phyloP scores from a whole-genome alignment of 2,113 vertebrate genomes.

The Orthonyx spaldingii region DNA sequence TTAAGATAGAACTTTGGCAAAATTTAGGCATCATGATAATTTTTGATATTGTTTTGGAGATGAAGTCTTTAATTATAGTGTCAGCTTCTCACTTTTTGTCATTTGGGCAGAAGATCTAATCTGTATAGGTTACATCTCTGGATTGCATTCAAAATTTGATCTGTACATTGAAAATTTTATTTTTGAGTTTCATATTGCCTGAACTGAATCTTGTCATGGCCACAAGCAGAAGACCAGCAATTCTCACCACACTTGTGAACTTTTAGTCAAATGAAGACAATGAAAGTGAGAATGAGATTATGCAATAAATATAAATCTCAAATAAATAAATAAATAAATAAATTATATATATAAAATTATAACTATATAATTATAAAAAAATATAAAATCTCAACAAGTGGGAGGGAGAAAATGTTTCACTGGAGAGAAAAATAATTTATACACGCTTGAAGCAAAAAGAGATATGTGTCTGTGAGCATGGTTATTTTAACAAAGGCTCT shows the following conservation, averaged over 20 bases:
- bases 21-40: not conserved
- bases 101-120: not conserved
- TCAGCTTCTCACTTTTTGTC: not conserved
- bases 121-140: not conserved
- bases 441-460: not conserved
- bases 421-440: not conserved
- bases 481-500: not conserved
- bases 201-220: not conserved
- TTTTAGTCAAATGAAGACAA: not conserved
- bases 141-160: not conserved
- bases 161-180: not conserved
- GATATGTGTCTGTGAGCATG: not conserved
- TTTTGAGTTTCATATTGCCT: not conserved
- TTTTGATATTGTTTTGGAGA: not conserved
- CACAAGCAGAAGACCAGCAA: not conserved
- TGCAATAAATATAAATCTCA: not conserved
- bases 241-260: not conserved
- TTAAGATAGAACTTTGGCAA: not conserved
- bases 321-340: no score
- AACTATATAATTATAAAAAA: no score
- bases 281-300: not conserved
- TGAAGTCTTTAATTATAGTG: not conserved
- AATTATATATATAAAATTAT: no score
- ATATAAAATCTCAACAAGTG: not conserved
- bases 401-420: not conserved